Evolutionary conservation across 2,113 vertebrate genomes (phyloP).

Genomic region (Chunga burmeisteri): DNA sequence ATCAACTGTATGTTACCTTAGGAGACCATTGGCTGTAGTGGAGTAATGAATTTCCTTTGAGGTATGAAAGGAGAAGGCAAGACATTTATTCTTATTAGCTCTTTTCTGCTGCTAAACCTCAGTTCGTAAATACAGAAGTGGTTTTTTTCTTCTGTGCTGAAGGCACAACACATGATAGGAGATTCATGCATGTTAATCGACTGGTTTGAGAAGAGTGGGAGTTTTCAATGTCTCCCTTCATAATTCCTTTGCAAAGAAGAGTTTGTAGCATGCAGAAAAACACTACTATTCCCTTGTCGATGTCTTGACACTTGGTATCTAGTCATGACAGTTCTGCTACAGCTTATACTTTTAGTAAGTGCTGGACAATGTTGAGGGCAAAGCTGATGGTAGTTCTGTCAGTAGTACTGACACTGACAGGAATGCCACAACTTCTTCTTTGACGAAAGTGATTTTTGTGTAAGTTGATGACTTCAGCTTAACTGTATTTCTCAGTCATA

Average conservation of each 20-base stretch:
- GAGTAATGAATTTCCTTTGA: neutral
- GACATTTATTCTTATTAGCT: neutral
- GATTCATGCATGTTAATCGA: accelerated
- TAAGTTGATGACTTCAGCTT: neutral
- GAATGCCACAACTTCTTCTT: neutral
- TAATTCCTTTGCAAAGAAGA: neutral
- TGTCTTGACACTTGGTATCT: neutral
- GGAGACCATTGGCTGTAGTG: neutral
- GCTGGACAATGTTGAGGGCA: neutral
- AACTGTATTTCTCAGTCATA: neutral
- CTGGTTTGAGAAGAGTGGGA: neutral
- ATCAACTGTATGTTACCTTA: neutral
- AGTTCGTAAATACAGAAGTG: neutral
- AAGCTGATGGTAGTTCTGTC: neutral
- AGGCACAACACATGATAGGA: neutral
- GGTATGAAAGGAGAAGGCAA: neutral
- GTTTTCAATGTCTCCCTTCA: neutral
- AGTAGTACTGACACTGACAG: neutral
- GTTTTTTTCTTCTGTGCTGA: neutral
- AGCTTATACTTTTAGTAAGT: neutral
- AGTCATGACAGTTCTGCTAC: neutral
- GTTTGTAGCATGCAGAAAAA: neutral
- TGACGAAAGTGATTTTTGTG: neutral
- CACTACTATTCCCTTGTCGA: neutral
- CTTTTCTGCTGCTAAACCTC: neutral